Percentiles rank a stretch among this genome's conserved stretches.
Evolutionary conservation across 2,888 invertebrate genomes (phyloP).

Genomic region (Acrobasis consociella): DNA sequence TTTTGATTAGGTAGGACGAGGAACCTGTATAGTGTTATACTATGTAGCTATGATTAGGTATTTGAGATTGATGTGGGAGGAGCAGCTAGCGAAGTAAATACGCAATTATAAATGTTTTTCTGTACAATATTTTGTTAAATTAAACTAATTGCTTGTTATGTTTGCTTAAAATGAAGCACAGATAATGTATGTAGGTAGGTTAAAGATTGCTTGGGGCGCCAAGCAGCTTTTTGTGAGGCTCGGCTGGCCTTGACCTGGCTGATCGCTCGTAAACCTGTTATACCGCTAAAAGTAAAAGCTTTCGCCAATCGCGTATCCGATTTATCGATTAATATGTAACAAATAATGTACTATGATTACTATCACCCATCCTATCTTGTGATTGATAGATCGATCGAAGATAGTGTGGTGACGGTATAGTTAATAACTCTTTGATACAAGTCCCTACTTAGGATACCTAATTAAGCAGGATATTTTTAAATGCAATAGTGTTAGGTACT

Average conservation of each 20-base stretch:
- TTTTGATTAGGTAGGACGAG: neutral
- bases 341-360: neutral
- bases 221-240: constrained; percentile 62
- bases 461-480: too few species aligned
- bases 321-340: constrained; percentile 25
- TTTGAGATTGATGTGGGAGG: neutral
- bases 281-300: constrained; percentile 71
- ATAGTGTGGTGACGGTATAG: too few species aligned
- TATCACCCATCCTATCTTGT: too few species aligned
- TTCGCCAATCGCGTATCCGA: constrained; percentile 56
- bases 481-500: too few species aligned
- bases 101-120: constrained; percentile 12
- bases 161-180: constrained; percentile 45
- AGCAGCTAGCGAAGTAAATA: neutral
- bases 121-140: constrained; percentile 8
- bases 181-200: constrained; percentile 46
- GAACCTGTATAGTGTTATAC: neutral
- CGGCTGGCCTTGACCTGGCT: constrained; percentile 69
- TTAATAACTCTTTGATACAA: too few species aligned
- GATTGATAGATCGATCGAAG: too few species aligned
- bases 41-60: neutral
- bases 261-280: constrained; percentile 65
- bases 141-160: constrained; percentile 24
- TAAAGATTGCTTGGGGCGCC: constrained; percentile 49
- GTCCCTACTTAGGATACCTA: too few species aligned